These are phyloP conservation scores for Dromas ardeola DNA, from an alignment of 2,113 vertebrate species.

Conservation along the genomic window DNA sequence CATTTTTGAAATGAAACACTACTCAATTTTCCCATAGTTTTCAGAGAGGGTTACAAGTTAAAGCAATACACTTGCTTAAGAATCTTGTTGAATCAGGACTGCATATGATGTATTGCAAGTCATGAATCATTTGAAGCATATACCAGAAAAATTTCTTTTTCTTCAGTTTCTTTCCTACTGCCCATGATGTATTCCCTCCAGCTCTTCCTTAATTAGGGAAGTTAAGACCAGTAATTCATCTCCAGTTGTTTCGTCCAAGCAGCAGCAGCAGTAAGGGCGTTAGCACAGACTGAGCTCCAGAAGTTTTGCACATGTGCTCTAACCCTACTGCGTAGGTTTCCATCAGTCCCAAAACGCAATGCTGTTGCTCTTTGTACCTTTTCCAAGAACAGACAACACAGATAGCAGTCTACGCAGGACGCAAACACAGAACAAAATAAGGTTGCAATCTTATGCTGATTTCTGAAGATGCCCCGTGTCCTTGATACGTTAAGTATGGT, in stretches of 20 bases:
- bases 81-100: neutral
- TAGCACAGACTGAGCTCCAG: neutral
- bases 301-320: neutral
- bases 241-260: conserved; percentile 11
- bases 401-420: neutral
- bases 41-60: conserved; percentile 48
- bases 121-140: conserved; percentile 46
- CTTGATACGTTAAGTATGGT: neutral
- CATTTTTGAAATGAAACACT: neutral
- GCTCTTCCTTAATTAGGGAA: conserved; percentile 53
- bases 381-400: neutral
- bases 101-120: neutral
- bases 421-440: neutral
- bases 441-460: neutral
- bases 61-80: conserved; percentile 44
- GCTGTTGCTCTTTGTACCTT: neutral
- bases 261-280: neutral
- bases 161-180: neutral
- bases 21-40: neutral
- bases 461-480: neutral
- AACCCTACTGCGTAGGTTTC: neutral
- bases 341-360: neutral
- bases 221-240: conserved; percentile 51
- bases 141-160: conserved; percentile 21
- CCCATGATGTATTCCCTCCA: conserved; percentile 46